phyloP scores from a whole-genome alignment of 2,888 invertebrate genomes.

The Mylabris sibirica region DNA sequence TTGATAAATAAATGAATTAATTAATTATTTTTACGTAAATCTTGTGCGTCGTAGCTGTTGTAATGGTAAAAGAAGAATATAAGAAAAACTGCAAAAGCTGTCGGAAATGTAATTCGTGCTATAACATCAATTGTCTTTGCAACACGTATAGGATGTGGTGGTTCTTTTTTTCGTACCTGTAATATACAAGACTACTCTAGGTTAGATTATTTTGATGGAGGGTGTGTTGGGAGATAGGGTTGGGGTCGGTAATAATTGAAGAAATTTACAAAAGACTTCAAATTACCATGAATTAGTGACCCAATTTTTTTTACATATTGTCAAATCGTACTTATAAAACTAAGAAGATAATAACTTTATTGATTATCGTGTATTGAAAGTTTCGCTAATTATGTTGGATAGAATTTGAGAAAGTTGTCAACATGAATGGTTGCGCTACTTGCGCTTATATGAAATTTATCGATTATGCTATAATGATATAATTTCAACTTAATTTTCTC shows the following conservation, averaged over 20 bases:
- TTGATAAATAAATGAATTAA: not conserved
- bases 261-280: too few species aligned
- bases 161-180: conserved; percentile 90
- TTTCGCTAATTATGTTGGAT: too few species aligned
- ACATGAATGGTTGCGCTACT: too few species aligned
- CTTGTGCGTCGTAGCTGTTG: conserved; percentile 73
- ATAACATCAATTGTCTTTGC: conserved; percentile 95
- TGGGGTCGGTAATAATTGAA: too few species aligned
- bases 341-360: too few species aligned
- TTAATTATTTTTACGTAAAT: conserved; percentile 14
- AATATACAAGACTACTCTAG: conserved; percentile 76
- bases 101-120: conserved; percentile 91
- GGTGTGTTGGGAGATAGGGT: conserved; percentile 8
- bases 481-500: too few species aligned
- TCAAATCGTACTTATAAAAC: too few species aligned
- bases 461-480: not conserved
- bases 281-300: too few species aligned
- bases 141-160: conserved; percentile 90
- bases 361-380: too few species aligned
- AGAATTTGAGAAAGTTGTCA: too few species aligned
- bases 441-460: conserved; percentile 21
- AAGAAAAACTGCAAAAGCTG: conserved; percentile 91
- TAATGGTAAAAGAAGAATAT: conserved; percentile 96
- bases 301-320: too few species aligned
- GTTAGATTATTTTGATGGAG: conserved; percentile 50